Base-by-base conservation (phyloP, 2,888 invertebrate genomes). In the Lepidocyrtoides sp. region DNA sequence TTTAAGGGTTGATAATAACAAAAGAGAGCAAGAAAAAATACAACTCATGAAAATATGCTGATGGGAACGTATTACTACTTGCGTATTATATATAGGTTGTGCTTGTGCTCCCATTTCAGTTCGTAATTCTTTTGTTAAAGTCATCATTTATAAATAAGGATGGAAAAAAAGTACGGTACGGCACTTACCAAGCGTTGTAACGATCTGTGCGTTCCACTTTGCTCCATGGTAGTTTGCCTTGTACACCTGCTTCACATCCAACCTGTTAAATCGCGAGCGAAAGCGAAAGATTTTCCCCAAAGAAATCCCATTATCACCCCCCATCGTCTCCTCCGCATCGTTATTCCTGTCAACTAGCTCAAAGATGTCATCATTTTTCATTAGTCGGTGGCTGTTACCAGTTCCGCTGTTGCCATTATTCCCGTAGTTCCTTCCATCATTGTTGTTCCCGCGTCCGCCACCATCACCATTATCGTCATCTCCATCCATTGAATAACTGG, bases 261-360 rank as follows among this genome's bases (percentile, higher is more conserved):
- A 82, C 79, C 93, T 92, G 91, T 94, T 94, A 92, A 94, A 94
- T n/a, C 91, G 92, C 2, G 94, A 93, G 10, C 92, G 93, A 69
- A 93, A 92, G 48, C 92, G 89, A 88, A 93, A 89, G 20, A 89
- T 91, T 3, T 92, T 81, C 84, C 85, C 85, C 75, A 66, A 48
- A 41, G 92, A 92, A 90, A 87, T 92, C 83, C 90, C 92, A 69
- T 91, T 91, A 91, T 79, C 84, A 85, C 85, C 60, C 75, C 69
- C 81, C 69, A 87, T 79, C 79, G 79, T 44, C 44, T 69, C 66
- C 48, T 90, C 90, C 29, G 51, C 51, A 14, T 83, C 83, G 72
- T 75, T 75, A 75, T 75, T 75, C 51, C 48, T 51, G 69, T 87
- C 79, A 81, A 48, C 26, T 63, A 82, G 86, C 60, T 72, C 54